phyloP scores from a whole-genome alignment of 2,797 vertebrate genomes.

The Steatocranus sp. region DNA sequence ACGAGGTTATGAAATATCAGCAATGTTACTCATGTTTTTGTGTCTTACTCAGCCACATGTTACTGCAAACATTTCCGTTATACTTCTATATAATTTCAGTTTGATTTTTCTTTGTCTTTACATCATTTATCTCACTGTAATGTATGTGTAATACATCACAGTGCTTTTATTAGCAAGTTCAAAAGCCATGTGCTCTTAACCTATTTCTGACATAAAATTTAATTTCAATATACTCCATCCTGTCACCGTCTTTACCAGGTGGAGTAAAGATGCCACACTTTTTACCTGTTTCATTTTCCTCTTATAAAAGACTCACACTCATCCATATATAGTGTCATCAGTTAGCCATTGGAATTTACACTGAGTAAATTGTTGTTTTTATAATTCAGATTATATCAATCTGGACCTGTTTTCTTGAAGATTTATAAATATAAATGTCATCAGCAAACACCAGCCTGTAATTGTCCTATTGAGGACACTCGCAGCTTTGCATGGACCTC shows the following conservation, averaged over 20 bases:
- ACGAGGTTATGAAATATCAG: not conserved
- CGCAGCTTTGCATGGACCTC: not conserved
- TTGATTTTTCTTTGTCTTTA: not conserved
- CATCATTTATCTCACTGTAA: not conserved
- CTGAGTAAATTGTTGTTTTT: not conserved
- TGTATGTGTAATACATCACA: not conserved
- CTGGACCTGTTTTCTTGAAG: not conserved
- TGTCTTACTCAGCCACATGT: accelerated
- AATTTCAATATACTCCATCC: not conserved
- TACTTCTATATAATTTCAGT: not conserved
- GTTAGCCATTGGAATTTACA: not conserved
- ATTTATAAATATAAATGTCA: not conserved
- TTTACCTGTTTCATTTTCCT: not conserved
- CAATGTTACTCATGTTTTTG: not conserved
- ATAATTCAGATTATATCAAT: not conserved
- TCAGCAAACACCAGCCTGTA: not conserved
- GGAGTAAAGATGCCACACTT: not conserved
- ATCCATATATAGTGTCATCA: not conserved
- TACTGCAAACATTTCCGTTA: not conserved
- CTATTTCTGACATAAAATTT: not conserved
- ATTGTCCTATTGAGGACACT: not conserved
- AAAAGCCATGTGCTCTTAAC: not conserved
- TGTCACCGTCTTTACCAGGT: not conserved
- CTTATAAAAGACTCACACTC: not conserved
- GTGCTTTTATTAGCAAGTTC: not conserved